Conservation (phyloP, 2,888 invertebrate genomes). For the Hanleya hanleyi region DNA sequence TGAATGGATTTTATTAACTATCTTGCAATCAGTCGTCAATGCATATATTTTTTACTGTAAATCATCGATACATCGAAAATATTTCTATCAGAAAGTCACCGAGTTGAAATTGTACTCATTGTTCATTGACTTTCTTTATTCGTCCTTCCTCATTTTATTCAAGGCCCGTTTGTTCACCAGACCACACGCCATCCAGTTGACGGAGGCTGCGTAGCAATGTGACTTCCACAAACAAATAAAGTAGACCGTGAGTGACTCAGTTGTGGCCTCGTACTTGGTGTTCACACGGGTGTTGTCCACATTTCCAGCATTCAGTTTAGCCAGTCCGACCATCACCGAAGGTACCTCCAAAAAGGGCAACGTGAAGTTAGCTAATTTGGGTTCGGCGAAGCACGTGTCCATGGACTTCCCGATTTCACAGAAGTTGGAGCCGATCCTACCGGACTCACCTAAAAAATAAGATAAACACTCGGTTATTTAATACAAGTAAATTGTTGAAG, state of each 20-base stretch:
- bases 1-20: too few species aligned
- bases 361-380: background rate
- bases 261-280: background rate
- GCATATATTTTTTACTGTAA: too few species aligned
- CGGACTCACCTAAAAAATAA: background rate
- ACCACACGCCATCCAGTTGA: background rate
- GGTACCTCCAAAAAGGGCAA: background rate
- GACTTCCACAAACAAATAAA: background rate
- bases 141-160: too few species aligned
- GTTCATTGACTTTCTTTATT: too few species aligned
- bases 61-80: too few species aligned
- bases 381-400: background rate
- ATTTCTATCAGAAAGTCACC: too few species aligned
- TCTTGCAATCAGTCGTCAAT: too few species aligned
- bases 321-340: background rate
- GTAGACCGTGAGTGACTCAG: background rate
- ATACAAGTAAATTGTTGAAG: too few species aligned
- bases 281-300: background rate
- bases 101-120: too few species aligned
- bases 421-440: background rate
- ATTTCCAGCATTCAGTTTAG: background rate
- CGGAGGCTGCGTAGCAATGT: background rate
- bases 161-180: background rate
- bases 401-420: background rate
- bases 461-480: too few species aligned